Percentiles rank a stretch among this genome's conserved stretches.
These are phyloP conservation scores for Helicoverpa assulta DNA, from an alignment of 2,888 invertebrate species.

Conservation along the genomic window DNA sequence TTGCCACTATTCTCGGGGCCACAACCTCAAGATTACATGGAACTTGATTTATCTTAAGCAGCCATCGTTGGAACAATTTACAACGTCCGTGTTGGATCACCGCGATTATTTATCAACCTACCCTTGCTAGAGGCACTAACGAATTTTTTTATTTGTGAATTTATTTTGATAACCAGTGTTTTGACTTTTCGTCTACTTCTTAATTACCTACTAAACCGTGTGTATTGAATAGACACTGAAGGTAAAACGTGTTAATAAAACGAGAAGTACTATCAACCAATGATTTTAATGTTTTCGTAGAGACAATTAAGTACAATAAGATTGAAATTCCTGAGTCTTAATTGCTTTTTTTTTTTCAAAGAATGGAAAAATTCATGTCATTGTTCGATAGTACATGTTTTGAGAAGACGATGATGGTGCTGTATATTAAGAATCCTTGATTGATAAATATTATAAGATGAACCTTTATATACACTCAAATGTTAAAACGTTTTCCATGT, in stretches of 20 bases:
- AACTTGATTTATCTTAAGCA: constrained; percentile 74
- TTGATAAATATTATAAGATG: not conserved
- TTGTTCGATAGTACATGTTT: too few relatives aligned
- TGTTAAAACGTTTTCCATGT: constrained; percentile 14
- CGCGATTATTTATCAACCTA: constrained; percentile 63
- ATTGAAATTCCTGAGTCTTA: too few relatives aligned
- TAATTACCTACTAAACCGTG: too few relatives aligned
- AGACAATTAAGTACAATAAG: too few relatives aligned
- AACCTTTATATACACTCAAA: not conserved
- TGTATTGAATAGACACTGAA: too few relatives aligned
- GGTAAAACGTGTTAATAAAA: too few relatives aligned
- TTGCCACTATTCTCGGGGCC: constrained; percentile 41
- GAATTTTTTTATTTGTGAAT: constrained; percentile 45
- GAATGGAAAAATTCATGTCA: too few relatives aligned
- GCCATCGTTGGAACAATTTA: constrained; percentile 71
- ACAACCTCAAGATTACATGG: constrained; percentile 66
- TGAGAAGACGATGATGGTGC: too few relatives aligned
- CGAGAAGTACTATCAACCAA: too few relatives aligned
- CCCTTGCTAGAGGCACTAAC: constrained; percentile 52
- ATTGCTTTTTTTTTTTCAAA: too few relatives aligned
- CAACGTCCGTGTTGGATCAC: constrained; percentile 71
- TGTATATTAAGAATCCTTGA: not conserved
- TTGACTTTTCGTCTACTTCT: not conserved
- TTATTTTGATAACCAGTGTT: constrained; percentile 24
- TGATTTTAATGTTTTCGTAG: too few relatives aligned